These are phyloP conservation scores for Euphonia xanthogaster DNA, from an alignment of 2,797 vertebrate genomes.

Conservation along the genomic window DNA sequence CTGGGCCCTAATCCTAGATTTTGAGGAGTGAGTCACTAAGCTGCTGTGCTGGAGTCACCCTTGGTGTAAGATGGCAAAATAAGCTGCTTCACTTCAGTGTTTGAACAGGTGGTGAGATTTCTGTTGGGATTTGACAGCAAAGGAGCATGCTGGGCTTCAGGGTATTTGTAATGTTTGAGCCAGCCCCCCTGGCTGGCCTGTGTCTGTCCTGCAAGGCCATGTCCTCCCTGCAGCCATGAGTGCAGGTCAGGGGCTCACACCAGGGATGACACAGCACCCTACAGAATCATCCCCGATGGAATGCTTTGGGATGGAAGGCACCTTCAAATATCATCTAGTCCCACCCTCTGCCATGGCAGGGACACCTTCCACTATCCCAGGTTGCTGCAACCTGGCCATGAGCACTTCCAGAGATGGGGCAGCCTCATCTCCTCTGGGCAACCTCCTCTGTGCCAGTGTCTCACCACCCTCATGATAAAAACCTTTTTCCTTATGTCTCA, in stretches of 20 bases:
- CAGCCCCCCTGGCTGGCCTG: not conserved
- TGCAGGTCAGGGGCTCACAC: not conserved
- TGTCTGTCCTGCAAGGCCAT: not conserved
- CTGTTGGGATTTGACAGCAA: not conserved
- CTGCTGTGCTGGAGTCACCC: not conserved
- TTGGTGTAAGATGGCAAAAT: not conserved
- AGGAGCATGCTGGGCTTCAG: not conserved
- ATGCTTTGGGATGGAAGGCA: not conserved
- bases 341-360: not conserved
- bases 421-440: not conserved
- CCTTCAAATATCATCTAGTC: not conserved
- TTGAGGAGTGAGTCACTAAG: slow-evolving; percentile 28
- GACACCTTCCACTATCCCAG: not conserved
- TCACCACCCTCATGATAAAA: not conserved
- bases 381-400: not conserved
- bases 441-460: too few species aligned
- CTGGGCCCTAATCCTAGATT: not conserved
- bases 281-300: not conserved
- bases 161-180: not conserved
- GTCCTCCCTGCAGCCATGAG: not conserved
- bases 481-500: not conserved
- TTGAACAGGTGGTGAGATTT: not conserved
- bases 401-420: not conserved
- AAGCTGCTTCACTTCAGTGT: not conserved
- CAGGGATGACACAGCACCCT: not conserved